Conservation (phyloP, 2,888 invertebrate species). For the Polyommatus iphigenia region DNA sequence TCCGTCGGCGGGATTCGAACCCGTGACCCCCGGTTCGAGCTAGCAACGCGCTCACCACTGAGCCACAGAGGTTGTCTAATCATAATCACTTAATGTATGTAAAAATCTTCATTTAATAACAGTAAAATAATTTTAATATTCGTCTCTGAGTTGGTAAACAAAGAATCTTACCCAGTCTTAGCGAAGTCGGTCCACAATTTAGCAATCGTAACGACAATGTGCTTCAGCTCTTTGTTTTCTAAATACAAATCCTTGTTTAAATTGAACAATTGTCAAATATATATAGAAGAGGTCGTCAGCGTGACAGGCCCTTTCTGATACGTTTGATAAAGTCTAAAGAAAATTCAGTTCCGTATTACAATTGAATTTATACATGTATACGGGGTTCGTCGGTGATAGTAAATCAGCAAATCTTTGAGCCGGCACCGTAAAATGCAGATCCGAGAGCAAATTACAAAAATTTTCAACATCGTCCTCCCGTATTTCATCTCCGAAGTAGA, state of each 20-base stretch:
- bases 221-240: constrained; percentile 48
- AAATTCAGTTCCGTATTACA: constrained; percentile 47
- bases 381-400: constrained; percentile 38
- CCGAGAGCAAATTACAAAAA: constrained; percentile 40
- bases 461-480: constrained; percentile 39
- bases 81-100: too few species aligned
- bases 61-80: too few species aligned
- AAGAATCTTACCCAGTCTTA: constrained; percentile 45
- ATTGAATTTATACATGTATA: constrained; percentile 48
- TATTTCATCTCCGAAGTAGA: constrained; percentile 42
- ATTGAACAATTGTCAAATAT: constrained; percentile 56
- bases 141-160: too few species aligned
- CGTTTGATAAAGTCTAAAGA: constrained; percentile 41
- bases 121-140: too few species aligned
- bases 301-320: constrained; percentile 55
- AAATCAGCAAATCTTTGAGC: constrained; percentile 45
- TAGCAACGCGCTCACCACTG: too few species aligned
- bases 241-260: constrained; percentile 51
- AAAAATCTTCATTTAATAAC: too few species aligned
- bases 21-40: too few species aligned
- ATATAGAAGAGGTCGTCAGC: constrained; percentile 65
- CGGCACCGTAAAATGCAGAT: constrained; percentile 42
- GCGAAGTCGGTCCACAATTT: constrained; percentile 70
- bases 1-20: too few species aligned
- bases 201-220: constrained; percentile 52